These are phyloP conservation scores for Lepilemur ruficaudatus DNA, from an alignment of 2,797 vertebrate species.

Conservation along the genomic window DNA sequence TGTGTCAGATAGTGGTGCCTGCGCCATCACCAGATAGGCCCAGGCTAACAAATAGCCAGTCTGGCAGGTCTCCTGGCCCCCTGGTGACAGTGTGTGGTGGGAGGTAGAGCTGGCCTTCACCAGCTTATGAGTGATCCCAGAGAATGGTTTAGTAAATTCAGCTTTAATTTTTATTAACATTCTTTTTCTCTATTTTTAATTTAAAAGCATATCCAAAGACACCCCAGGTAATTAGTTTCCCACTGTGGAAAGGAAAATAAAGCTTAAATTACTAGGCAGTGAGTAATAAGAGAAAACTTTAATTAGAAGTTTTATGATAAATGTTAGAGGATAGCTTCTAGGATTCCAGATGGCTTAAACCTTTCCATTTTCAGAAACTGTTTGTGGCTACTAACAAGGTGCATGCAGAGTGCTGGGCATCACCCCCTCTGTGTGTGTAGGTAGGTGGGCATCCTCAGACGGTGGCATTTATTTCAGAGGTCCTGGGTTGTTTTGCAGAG, in stretches of 20 bases:
- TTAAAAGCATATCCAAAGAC: conserved; percentile 21
- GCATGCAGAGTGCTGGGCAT: no score
- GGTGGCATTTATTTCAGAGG: not conserved
- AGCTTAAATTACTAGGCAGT: not conserved
- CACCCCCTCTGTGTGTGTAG: fast-evolving
- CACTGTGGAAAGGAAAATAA: conserved; percentile 35
- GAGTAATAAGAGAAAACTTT: conserved; percentile 32
- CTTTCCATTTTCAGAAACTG: not conserved
- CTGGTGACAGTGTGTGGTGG: fast-evolving
- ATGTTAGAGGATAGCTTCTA: not conserved
- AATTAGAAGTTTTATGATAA: conserved; percentile 11
- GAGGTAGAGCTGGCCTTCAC: not conserved
- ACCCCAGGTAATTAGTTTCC: conserved; percentile 22
- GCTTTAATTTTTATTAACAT: not conserved
- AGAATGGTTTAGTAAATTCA: not conserved
- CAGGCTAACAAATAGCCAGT: not conserved
- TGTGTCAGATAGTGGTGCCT: not conserved
- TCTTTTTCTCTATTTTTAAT: conserved; percentile 28
- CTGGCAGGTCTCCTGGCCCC: not conserved
- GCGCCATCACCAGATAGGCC: not conserved
- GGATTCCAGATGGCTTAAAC: not conserved
- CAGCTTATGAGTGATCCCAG: not conserved
- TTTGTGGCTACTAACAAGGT: not conserved
- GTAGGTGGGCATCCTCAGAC: no score
- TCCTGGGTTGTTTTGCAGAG: no score